Evolutionary conservation across 2,888 invertebrate genomes (phyloP).

Genomic region (Catocala sponsa): DNA sequence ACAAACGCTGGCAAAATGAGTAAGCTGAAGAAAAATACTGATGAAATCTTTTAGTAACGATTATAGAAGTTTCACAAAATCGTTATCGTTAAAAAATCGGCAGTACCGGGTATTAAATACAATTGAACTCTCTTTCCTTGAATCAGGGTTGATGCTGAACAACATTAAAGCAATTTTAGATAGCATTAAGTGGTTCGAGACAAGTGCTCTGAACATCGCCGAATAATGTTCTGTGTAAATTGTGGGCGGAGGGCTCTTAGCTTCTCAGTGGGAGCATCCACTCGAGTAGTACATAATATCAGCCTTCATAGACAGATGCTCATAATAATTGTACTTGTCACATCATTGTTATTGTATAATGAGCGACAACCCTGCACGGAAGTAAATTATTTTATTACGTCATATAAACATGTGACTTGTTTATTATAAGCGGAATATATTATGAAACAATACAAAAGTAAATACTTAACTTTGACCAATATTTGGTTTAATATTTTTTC

Average conservation of each 20-base stretch:
- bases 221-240: constrained; percentile 69
- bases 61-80: constrained; percentile 39
- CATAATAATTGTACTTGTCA: constrained; percentile 51
- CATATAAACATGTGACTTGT: not conserved
- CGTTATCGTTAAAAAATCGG: constrained; percentile 31
- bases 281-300: constrained; percentile 50
- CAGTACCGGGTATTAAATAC: constrained; percentile 41
- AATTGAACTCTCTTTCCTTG: constrained; percentile 52
- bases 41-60: constrained; percentile 27
- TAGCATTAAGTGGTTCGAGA: constrained; percentile 66
- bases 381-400: not conserved
- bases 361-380: constrained; percentile 8
- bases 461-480: too few species aligned
- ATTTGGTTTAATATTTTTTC: too few species aligned
- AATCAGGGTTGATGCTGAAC: constrained; percentile 49
- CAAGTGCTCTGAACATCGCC: constrained; percentile 68
- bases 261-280: constrained; percentile 49
- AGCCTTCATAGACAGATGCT: constrained; percentile 54
- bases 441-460: too few species aligned
- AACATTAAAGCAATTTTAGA: constrained; percentile 65
- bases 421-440: too few species aligned
- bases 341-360: constrained; percentile 38
- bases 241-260: constrained; percentile 58
- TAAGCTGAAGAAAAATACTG: constrained; percentile 18
- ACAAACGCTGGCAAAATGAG: constrained; percentile 20